A percentile compares a stretch with the other conserved stretches of the same genome.
Conservation (phyloP, 2,888 invertebrate genomes). For the Anorthoa munda region DNA sequence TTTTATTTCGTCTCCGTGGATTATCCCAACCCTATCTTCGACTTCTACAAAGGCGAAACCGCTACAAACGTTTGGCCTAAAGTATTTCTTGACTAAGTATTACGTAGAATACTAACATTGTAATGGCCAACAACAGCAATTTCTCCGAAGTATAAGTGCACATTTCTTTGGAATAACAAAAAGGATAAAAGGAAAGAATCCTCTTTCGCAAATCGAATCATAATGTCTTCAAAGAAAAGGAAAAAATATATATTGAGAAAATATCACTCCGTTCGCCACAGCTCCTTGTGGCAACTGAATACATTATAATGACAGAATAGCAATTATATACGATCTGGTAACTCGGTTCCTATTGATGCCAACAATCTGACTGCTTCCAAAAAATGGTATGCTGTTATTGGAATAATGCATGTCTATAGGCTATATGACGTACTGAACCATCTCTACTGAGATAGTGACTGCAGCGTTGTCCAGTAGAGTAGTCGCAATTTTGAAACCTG, state of each 20-base stretch:
- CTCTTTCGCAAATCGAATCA: slow-evolving; percentile 64
- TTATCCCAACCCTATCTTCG: neutral
- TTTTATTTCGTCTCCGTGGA: no score
- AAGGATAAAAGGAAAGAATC: slow-evolving; percentile 45
- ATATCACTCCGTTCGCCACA: slow-evolving; percentile 38
- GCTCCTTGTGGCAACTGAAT: slow-evolving; percentile 28
- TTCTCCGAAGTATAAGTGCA: slow-evolving; percentile 25
- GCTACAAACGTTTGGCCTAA: neutral
- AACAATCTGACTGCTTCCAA: no score
- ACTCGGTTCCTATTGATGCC: slow-evolving; percentile 1
- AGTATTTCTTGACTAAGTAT: neutral
- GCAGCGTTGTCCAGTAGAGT: no score
- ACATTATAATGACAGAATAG: slow-evolving; percentile 20
- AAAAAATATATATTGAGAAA: slow-evolving; percentile 37
- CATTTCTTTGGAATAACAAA: slow-evolving; percentile 54
- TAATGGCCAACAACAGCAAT: slow-evolving; percentile 1
- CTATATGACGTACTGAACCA: no score
- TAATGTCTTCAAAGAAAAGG: slow-evolving; percentile 53
- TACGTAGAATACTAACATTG: slow-evolving; percentile 3
- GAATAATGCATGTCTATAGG: neutral
- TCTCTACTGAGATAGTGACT: no score
- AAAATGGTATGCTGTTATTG: neutral
- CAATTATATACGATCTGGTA: slow-evolving; percentile 14
- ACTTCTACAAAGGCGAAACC: neutral
- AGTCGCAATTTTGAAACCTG: no score